Conservation (phyloP, 2,888 invertebrate genomes). For the Tinea pellionella region DNA sequence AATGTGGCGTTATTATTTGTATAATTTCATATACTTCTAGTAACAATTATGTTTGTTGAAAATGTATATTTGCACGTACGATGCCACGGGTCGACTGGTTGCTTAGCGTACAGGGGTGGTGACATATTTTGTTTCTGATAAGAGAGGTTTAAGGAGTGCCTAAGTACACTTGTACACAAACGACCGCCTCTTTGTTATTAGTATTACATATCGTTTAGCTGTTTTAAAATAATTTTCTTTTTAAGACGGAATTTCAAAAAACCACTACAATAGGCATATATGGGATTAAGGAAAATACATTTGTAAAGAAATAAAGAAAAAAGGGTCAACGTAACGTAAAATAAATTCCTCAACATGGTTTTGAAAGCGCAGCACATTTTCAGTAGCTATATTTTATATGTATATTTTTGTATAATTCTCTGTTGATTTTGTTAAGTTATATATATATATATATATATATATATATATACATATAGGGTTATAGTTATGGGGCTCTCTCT, state of each 20-base stretch:
- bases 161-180: not conserved
- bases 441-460: no score
- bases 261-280: not conserved
- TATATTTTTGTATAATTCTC: not conserved
- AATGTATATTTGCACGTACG: no score
- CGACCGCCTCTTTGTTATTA: not conserved
- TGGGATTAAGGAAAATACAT: not conserved
- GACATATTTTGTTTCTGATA: no score
- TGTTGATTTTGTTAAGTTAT: no score
- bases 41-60: no score
- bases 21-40: no score
- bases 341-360: not conserved
- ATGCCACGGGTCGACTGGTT: no score
- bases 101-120: no score
- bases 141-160: no score
- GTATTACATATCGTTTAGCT: not conserved
- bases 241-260: not conserved
- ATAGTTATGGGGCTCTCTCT: no score
- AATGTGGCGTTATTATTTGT: no score
- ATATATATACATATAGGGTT: no score
- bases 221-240: not conserved
- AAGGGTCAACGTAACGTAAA: not conserved
- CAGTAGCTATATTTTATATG: not conserved
- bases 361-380: not conserved
- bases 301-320: not conserved